phyloP scores from a whole-genome alignment of 2,888 invertebrate genomes.

The Beris chalybata region DNA sequence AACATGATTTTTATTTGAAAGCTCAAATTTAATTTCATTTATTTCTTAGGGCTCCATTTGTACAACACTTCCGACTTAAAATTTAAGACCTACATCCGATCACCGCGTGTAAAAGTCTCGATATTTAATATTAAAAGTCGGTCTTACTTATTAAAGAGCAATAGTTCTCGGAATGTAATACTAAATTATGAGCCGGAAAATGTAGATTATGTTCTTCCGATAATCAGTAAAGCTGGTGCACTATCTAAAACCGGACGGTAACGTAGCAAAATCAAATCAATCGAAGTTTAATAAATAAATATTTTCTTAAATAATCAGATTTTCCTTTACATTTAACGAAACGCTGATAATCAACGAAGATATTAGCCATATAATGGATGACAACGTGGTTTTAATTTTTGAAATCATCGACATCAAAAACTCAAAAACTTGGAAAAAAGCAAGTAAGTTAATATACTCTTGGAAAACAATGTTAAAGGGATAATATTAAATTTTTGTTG shows the following conservation, averaged over 20 bases:
- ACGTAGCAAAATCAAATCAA: constrained; percentile 2
- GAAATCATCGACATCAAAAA: constrained; percentile 27
- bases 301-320: neutral
- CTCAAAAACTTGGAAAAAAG: neutral
- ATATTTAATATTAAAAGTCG: constrained; percentile 28
- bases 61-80: constrained; percentile 26
- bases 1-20: neutral
- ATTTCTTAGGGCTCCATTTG: constrained; percentile 28
- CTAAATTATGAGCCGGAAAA: constrained; percentile 33
- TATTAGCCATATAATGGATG: constrained; percentile 14
- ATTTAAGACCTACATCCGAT: constrained; percentile 31
- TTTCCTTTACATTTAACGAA: constrained; percentile 33
- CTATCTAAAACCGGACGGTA: constrained; percentile 23
- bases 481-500: neutral
- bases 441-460: neutral
- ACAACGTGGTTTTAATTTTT: constrained; percentile 28
- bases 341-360: constrained; percentile 31
- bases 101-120: constrained; percentile 29
- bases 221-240: constrained; percentile 31
- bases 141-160: constrained; percentile 23
- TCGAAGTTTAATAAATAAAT: too few relatives aligned
- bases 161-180: constrained; percentile 23
- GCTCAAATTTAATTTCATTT: neutral
- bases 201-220: constrained; percentile 33
- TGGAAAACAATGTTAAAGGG: neutral